Evolutionary conservation across 2,113 vertebrate species (phyloP).

Genomic region (Cochlearius cochlearius): DNA sequence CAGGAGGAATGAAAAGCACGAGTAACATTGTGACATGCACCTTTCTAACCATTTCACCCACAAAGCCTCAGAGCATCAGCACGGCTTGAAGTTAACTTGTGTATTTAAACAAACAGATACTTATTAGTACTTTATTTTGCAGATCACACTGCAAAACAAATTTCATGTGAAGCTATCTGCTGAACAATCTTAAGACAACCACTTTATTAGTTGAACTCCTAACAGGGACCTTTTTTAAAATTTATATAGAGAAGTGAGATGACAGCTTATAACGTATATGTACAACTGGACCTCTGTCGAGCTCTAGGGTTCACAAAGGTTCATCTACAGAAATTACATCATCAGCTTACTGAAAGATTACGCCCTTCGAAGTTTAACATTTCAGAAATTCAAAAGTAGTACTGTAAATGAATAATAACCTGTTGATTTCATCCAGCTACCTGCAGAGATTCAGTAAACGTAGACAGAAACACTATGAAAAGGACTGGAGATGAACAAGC

Average conservation of each 20-base stretch:
- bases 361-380: neutral
- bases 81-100: neutral
- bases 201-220: neutral
- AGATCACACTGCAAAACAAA: neutral
- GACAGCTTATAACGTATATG: accelerated
- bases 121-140: neutral
- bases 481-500: slow-evolving; percentile 37
- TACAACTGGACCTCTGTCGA: neutral
- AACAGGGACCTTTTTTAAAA: neutral
- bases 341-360: neutral
- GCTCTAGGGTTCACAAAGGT: neutral
- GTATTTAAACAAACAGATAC: neutral
- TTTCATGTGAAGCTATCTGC: neutral
- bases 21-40: neutral
- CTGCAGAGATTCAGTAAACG: slow-evolving; percentile 13
- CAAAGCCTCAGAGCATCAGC: neutral
- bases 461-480: neutral
- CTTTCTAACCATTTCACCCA: neutral
- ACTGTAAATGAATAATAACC: neutral
- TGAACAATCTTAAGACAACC: neutral
- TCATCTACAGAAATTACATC: neutral
- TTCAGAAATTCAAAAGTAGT: neutral
- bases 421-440: neutral
- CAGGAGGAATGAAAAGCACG: neutral
- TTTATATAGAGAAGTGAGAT: neutral